Conservation (phyloP, 2,797 vertebrate genomes). For the Myripristis murdjan region DNA sequence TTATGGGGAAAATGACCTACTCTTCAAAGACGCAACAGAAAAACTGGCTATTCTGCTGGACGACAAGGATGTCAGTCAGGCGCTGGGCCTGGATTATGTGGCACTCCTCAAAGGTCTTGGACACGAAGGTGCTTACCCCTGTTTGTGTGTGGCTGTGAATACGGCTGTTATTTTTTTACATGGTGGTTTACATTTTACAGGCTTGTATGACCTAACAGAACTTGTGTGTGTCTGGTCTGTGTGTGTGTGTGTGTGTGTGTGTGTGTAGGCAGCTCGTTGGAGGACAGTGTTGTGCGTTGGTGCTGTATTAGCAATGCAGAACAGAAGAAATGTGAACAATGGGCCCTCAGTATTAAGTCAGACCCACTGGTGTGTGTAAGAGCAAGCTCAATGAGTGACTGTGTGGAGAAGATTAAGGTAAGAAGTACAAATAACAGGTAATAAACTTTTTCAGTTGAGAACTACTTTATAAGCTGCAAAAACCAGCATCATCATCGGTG, state of each 20-base stretch:
- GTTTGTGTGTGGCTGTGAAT: conserved; percentile 14
- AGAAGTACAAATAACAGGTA: conserved; percentile 7
- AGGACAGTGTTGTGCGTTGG: conserved; percentile 93
- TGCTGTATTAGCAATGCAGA: conserved; percentile 93
- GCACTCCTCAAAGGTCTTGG: conserved; percentile 93
- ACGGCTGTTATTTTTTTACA: conserved; percentile 12
- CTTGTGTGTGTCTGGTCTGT: conserved; percentile 4
- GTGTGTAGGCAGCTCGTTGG: conserved; percentile 90
- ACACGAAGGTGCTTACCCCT: conserved; percentile 89
- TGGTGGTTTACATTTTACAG: background rate
- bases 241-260: conserved; percentile 35
- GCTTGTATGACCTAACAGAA: background rate
- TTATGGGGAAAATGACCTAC: conserved; percentile 88
- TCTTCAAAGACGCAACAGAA: conserved; percentile 89
- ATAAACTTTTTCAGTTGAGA: background rate
- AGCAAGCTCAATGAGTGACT: conserved; percentile 88
- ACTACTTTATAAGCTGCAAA: background rate
- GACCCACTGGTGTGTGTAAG: conserved; percentile 92
- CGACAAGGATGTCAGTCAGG: conserved; percentile 87
- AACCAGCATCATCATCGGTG: conserved; percentile 21
- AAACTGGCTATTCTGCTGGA: conserved; percentile 85
- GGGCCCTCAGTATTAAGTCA: conserved; percentile 91
- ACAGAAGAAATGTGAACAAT: conserved; percentile 92
- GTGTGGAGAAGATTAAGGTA: conserved; percentile 94
- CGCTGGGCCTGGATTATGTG: conserved; percentile 92